Conservation (phyloP, 2,797 vertebrate species). For the Psittacula derbiana region DNA sequence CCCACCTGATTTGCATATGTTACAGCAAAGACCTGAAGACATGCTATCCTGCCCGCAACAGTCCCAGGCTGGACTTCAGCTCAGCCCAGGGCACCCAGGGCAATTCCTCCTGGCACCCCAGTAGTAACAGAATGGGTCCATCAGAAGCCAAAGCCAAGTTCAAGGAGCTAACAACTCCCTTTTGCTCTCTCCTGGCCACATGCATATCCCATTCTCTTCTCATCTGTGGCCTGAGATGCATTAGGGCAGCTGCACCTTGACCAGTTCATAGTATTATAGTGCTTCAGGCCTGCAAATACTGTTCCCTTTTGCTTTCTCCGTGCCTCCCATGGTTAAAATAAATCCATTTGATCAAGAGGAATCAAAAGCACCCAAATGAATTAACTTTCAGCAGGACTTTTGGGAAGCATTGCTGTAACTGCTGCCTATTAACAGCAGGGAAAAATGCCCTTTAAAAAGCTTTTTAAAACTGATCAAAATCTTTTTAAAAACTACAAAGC, state of each 20-base stretch:
- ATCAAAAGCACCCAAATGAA: neutral
- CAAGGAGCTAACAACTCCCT: neutral
- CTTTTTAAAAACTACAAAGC: neutral
- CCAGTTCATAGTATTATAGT: neutral
- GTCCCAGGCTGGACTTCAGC: neutral
- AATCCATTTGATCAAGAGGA: neutral
- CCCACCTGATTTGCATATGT: neutral
- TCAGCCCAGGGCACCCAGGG: neutral
- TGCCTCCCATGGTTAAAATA: neutral
- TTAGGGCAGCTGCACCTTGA: neutral
- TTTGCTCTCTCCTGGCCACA: neutral
- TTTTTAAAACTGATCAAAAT: neutral
- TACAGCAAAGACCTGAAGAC: neutral
- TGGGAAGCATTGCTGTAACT: neutral
- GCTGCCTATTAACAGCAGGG: neutral
- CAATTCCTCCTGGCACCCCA: neutral
- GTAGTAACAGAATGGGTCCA: accelerated
- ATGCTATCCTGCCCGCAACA: neutral
- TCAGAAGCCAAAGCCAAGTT: neutral
- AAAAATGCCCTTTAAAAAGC: neutral
- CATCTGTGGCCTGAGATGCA: neutral
- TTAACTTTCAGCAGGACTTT: neutral
- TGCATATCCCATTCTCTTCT: accelerated
- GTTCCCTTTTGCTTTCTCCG: neutral
- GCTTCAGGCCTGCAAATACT: neutral